Evolutionary conservation across 2,113 vertebrate genomes (phyloP).

Genomic region (Brachypteracias leptosomus): DNA sequence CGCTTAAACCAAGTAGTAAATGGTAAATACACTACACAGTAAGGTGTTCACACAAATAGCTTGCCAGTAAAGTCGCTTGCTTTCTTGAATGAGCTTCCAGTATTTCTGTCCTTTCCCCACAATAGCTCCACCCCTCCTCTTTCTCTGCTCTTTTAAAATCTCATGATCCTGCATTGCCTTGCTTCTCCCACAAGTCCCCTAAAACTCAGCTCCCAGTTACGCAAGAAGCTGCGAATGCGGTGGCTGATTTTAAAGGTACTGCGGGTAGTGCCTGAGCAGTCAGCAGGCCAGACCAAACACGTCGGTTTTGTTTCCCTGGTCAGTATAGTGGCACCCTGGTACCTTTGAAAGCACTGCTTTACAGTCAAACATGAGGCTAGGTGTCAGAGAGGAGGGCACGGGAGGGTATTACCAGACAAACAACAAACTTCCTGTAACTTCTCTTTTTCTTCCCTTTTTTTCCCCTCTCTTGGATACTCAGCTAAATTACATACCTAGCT

Average conservation of each 20-base stretch:
- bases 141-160: neutral
- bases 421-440: neutral
- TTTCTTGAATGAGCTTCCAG: neutral
- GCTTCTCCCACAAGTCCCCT: neutral
- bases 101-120: neutral
- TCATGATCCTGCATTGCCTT: rapidly evolving
- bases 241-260: neutral
- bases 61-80: neutral
- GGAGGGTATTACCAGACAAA: neutral
- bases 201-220: neutral
- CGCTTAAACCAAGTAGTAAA: neutral
- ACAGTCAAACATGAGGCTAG: neutral
- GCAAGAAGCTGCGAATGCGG: rapidly evolving
- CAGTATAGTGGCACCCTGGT: too few species aligned
- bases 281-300: neutral
- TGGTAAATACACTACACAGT: neutral
- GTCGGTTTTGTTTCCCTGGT: rapidly evolving
- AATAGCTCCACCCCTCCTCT: neutral
- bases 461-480: neutral
- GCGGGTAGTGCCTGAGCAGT: rapidly evolving
- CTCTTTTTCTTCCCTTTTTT: neutral
- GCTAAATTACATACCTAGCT: neutral
- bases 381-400: rapidly evolving
- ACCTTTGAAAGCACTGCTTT: neutral
- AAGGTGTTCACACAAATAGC: neutral